Base-by-base conservation (phyloP, 2,888 invertebrate genomes). In the Phanerotoma sp. region DNA sequence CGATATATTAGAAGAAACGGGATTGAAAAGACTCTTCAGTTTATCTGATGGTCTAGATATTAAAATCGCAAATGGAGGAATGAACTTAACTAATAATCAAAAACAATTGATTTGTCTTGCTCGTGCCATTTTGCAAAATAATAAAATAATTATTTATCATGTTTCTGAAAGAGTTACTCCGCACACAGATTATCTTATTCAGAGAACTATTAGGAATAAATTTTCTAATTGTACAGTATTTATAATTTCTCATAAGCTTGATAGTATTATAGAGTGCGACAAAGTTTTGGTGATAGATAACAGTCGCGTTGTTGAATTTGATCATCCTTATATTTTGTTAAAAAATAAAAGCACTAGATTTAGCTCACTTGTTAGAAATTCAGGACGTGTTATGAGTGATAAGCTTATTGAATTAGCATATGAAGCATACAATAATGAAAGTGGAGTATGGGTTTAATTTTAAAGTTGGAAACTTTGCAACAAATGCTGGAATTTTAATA, bases 91-190 rank as follows among this genome's bases (percentile, higher is more conserved):
- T 54, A 88, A 94, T 6, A 96, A 96, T 0, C 95, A 96, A 74
- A 81, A 93, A 9, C 96, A 96, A 74, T 79, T 96, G 47, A 86
- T 96, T 41, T 96, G 95, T 73, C 80, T 96, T 57, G 95, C 94
- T 1, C 83, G 96, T 50, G 95, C 95, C 32, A 89, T 96, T 66
- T 79, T 96, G 15, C 83, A 90, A 21, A 88, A 88, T 61, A 93
- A 93, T 76, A 86, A 85, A 62, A 88, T 96, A 62, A 81, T 96
- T 0, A 88, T 95, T 62, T 81, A 96, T 72, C 95, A 96, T 77
- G 95, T 95, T 13, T 95, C 95, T 0, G 94, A 94, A 2, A 95
- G 94, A 73, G 93, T 95, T 7, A 94, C 95, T 78, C 91, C 91
- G 9, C 89, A 89, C 83, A 83, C 83, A 1, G 83, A 83, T 63